Base-by-base conservation (phyloP, 2,113 vertebrate species). In the Lipophrys pholis region DNA sequence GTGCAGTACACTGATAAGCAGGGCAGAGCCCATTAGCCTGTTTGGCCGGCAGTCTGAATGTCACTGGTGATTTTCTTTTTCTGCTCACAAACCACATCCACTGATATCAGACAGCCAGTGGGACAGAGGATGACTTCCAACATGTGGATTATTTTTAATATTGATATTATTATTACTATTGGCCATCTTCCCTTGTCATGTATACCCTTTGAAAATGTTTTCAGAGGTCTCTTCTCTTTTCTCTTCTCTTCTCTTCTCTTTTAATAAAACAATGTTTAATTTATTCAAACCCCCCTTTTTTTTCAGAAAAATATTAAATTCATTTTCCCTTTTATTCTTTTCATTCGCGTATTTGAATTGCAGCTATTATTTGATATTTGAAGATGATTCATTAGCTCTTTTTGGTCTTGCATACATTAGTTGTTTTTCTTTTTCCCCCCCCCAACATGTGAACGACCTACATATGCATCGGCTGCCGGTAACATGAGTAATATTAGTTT, bases 1-100 rank as follows among this genome's bases (percentile, higher is more conserved):
- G 69, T 80, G 77, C 58, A 39, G 65, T 63, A 6, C 53, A 60
- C 76, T 73, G 85, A 89, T 89, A 87, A 89, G 85, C 72, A 78
- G 51, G 54, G 43, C 54, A 80, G 56, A 86, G 76, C 76, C 83
- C 80, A 80, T 87, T 84, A 86, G 71, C 76, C 73, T 61, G 52
- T 76, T 80, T 78, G 70, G 81, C 87, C 83, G 58, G 57, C 56
- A 85, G 87, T 78, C 63, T 76, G 59, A 80, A 61, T 80, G 76
- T 82, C 73, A 73, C 66, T 73, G 55, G 51, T 56, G 65, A 80
- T 82, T 83, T 79, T 84, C 62, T 70, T 30, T 80, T 62, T 63
- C 76, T 73, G 63, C 80, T 82, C 80, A 83, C 69, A 66, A 54
- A 69, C 40, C 67, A 66, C 72, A 66, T 78, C 59, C 57, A 49